phyloP scores from a whole-genome alignment of 2,113 vertebrate species.

The Xenopus tropicalis region UCB_Xtro_10.0 CM004446.2:112969501-112970000 shows the following conservation, averaged over 20 bases:
- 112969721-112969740: constrained; percentile 3
- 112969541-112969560: no score
- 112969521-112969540: no score
- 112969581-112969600: no score
- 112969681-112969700: no score
- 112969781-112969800: constrained; percentile 17
- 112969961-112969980: constrained; percentile 34
- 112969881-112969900: constrained; percentile 44
- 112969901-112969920: constrained; percentile 42
- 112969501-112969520: no score
- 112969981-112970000: constrained; percentile 30
- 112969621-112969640: no score
- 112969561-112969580: no score
- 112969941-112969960: constrained; percentile 37
- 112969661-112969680: no score
- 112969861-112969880: constrained; percentile 45
- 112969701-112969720: no score
- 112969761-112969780: constrained; percentile 4
- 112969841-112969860: constrained; percentile 42
- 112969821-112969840: constrained; percentile 43
- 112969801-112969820: constrained; percentile 33
- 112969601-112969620: no score
- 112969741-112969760: constrained; percentile 7
- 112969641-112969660: no score
- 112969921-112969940: constrained; percentile 37